A percentile compares a stretch with the other conserved stretches of the same genome.
phyloP scores from a whole-genome alignment of 2,888 invertebrate genomes.

The Yponomeuta plumbellus region DNA sequence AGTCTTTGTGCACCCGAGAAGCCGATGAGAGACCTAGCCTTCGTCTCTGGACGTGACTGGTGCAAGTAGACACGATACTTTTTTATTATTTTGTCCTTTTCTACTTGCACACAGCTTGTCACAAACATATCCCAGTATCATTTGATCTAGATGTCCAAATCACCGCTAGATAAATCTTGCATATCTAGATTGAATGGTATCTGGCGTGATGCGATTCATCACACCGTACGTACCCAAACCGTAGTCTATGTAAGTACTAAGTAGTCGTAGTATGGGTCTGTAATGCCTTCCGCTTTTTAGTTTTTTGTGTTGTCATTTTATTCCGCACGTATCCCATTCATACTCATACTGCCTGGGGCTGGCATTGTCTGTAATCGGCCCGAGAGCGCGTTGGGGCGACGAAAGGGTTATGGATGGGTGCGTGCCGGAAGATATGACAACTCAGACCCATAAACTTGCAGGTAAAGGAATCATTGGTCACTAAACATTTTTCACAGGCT shows the following conservation, averaged over 20 bases:
- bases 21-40: constrained; percentile 71
- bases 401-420: constrained; percentile 68
- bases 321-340: constrained; percentile 78
- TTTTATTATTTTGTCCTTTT: constrained; percentile 12
- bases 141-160: constrained; percentile 24
- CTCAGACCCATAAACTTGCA: constrained; percentile 53
- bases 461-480: constrained; percentile 42
- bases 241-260: constrained; percentile 57
- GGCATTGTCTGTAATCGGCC: constrained; percentile 56
- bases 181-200: constrained; percentile 25
- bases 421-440: constrained; percentile 61
- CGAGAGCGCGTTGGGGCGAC: constrained; percentile 50
- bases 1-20: constrained; percentile 65
- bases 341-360: constrained; percentile 75
- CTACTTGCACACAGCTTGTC: constrained; percentile 36
- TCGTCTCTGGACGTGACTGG: constrained; percentile 37
- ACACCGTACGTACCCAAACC: constrained; percentile 24
- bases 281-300: constrained; percentile 62
- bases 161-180: background rate
- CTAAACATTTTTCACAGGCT: background rate
- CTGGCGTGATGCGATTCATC: constrained; percentile 26
- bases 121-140: constrained; percentile 20
- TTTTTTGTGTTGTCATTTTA: constrained; percentile 73
- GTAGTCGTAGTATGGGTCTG: constrained; percentile 67
- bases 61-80: constrained; percentile 26